Evolutionary conservation across 2,888 invertebrate genomes (phyloP), one percentile per base, ranked within the genome.

Genomic region (Drosophila incognita): DNA sequence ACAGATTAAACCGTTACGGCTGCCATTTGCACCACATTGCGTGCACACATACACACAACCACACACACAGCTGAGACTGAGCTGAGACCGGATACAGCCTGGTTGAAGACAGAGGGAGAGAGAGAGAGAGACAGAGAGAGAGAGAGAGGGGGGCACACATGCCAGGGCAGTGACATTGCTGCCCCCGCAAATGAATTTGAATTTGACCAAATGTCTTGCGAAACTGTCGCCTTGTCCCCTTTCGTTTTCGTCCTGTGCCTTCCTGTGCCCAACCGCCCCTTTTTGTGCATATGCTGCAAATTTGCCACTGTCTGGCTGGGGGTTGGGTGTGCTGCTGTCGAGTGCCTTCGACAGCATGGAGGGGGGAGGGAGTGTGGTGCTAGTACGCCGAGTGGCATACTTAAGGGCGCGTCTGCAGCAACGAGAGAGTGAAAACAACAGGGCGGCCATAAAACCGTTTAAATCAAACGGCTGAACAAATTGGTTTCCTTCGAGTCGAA

Each of bases 1-100:
- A 92, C 83, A 92, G 92, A 92, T 92, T 91, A 92, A 92, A 90
- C 83, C 91, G 92, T 90, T 91, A 87, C 84, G 91, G 83, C 90
- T 83, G 90, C 88, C 91, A 89, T 92, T 91, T 80, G 81, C 91
- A 86, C 89, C 83, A 85, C 89, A 83, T 87, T 79, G 86, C 83
- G 82, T 76, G 62, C 64, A 46, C 70, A 74, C 72, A 70, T 62
- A 53, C 69, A 62, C 69, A 38, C 74, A 48, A 64, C 60, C 79
- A 58, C 63, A n/a, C 67, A 60, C 72, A 51, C 6, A 24, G 62
- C 59, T 51, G 35, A 2, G 52, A 27, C 57, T 42, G 54, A 61
- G 70, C 57, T 59, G 29, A 49, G 51, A 51, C 46, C 56, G 49
- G 51, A 33, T 53, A 31, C 51, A 42, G 27, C 38, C 24, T 8